Evolutionary conservation across 2,113 vertebrate genomes (phyloP).

Genomic region (Leucoraja erinaceus): DNA sequence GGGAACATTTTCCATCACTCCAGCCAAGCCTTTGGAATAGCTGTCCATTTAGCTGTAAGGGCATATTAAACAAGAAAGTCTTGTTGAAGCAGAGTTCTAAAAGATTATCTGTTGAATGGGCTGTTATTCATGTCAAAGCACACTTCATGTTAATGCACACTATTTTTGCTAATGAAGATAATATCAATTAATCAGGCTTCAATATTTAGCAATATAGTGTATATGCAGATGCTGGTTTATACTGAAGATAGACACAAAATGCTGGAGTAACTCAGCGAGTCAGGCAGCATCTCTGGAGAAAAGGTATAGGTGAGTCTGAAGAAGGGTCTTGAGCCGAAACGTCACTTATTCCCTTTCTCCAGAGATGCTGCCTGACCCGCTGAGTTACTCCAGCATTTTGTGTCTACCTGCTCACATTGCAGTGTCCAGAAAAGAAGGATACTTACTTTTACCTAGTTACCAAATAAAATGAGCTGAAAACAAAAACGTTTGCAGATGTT

Average conservation of each 20-base stretch:
- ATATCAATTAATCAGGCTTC: neutral
- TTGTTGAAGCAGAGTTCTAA: neutral
- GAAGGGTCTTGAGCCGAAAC: no score
- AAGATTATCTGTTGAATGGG: neutral
- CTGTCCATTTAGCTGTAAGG: neutral
- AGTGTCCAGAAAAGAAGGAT: neutral
- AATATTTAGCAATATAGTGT: neutral
- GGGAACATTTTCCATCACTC: neutral
- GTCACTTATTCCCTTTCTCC: no score
- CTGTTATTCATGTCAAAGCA: neutral
- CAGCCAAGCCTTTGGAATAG: slow-evolving; percentile 1
- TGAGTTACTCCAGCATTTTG: no score
- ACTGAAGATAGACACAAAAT: no score
- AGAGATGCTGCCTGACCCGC: no score
- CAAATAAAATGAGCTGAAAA: neutral
- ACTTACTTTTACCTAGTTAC: neutral
- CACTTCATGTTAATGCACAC: neutral
- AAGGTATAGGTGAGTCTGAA: no score
- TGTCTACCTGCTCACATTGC: neutral
- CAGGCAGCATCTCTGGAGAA: no score
- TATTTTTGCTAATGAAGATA: neutral
- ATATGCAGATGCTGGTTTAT: neutral
- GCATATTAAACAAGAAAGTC: neutral
- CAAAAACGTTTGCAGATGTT: neutral
- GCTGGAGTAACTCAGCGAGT: no score